Evolutionary conservation across 1,140 invertebrate genomes (phyloP).

Genomic region (Ptiloglossa arizonensis): DNA sequence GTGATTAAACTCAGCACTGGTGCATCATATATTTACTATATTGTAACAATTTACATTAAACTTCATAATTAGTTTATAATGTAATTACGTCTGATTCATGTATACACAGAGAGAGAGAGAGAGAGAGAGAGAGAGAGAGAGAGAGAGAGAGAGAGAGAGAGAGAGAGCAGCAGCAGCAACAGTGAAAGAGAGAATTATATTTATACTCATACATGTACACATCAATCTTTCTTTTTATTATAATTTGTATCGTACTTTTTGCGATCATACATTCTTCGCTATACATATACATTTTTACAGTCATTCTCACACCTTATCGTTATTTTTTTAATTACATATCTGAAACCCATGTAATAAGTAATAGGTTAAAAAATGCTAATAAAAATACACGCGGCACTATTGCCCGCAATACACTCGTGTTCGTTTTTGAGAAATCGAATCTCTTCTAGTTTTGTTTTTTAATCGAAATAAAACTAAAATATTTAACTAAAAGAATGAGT

Average conservation of each 20-base stretch:
- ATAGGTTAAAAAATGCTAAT: constrained; percentile 42
- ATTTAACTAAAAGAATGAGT: background rate
- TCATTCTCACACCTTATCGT: constrained; percentile 52
- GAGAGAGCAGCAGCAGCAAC: no score
- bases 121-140: no score
- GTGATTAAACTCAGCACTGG: constrained; percentile 3
- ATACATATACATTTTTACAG: constrained; percentile 63
- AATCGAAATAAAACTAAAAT: background rate
- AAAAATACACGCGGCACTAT: constrained; percentile 50
- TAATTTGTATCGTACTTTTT: constrained; percentile 44
- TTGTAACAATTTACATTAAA: constrained; percentile 18
- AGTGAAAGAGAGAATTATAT: constrained; percentile 39
- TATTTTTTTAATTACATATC: constrained; percentile 64
- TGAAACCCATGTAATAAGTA: constrained; percentile 48
- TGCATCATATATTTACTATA: constrained; percentile 50
- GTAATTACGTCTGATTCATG: constrained; percentile 35
- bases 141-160: no score
- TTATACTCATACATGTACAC: constrained; percentile 36
- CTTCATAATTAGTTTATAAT: constrained; percentile 52
- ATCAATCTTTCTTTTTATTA: constrained; percentile 46
- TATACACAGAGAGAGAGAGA: constrained; percentile 21
- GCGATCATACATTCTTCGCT: constrained; percentile 53
- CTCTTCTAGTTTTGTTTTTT: background rate
- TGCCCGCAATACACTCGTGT: constrained; percentile 40
- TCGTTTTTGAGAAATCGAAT: background rate